Evolutionary conservation across 2,113 vertebrate genomes (phyloP), one percentile per base, ranked within the genome.

Genomic region (Peromyscus leucopus): DNA sequence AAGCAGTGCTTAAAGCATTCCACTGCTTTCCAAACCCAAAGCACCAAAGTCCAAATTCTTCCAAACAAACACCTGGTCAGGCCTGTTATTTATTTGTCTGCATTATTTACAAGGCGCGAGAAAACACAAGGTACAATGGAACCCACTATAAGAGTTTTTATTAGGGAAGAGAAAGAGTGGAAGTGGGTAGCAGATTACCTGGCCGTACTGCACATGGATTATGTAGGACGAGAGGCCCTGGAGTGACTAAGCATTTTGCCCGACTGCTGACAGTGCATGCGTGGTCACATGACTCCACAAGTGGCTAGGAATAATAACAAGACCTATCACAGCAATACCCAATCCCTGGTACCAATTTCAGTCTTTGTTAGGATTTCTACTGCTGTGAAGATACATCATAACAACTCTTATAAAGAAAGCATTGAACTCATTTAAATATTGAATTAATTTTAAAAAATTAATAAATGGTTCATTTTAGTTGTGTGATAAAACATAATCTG

Each of bases 401-500:
- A 71, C 5, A 71, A 71, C 33, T 71, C 4, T 71, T 36, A 71
- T 71, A 36, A 36, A 36, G 69, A 71, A 36, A 71, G 36, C 15
- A 71, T 7, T 71, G 33, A 71, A 36, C 5, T 36, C 36, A 71
- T 71, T 36, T 71, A 71, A 71, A 94, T 84, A 71, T 55, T 55
- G 7, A 94, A 59, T 21, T 92, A 36, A 89, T 67, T 95, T 71
- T n/a, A 93, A 96, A 90, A 19, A 67, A 86, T 65, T 28, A 86
- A 84, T 79, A 96, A 97, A 89, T 72, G 24, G 33, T 80, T 83
- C 88, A 69, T 67, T 95, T 97, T 57, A 92, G 82, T 83, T 78
- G 36, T 63, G 1, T 57, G 65, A 69, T 0, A 82, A 87, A 87
- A 84, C 17, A 84, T 90, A 92, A 95, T 65, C 31, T 57, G 17